Evolutionary conservation across 2,888 invertebrate species (phyloP), one percentile per base, ranked within the genome.

Genomic region (Oscheius myriophilus): DNA sequence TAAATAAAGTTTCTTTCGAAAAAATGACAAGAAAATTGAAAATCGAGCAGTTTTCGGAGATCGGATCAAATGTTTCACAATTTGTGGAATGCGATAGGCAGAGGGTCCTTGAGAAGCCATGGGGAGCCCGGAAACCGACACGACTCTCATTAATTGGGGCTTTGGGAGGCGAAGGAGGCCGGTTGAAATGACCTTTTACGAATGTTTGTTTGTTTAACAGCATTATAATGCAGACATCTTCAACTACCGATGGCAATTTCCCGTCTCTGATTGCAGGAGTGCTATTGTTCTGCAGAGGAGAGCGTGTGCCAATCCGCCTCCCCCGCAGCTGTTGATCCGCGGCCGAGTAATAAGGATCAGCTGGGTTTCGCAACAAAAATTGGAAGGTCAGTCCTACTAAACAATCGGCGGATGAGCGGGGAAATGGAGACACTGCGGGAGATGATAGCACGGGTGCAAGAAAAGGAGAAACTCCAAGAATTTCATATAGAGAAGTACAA

Each of bases 301-400:
- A 9, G 33, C 33, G 33, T 33, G 33, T 33, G 33, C 33, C 33
- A 33, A 33, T 33, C 33, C 33, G 33, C 18, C 57, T 18, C 43
- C 25, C 42, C 21, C 57, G 41, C 21, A 21, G 43, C 57, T 42
- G 25, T 25, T 57, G 57, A 42, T 25, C n/a, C 43, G 11, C 3
- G n/a, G 54, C 33, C 11, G n/a, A 54, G 23, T 61, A 49, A 61
- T 61, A 61, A 61, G 33, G 26, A 61, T 61, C 61, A 61, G 61
- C 61, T 61, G 61, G 49, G 57, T 61, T 61, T 61, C 61, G 61
- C 33, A 61, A 61, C 33, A 18, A 18, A n/a, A 14, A 42, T 25
- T 54, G 54, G 54, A 21, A 25, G 54, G 54, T 46, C 21, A 18
- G n/a, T 46, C 21, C 54, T n/a, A 54, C 54, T 14, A 26, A 26